Base-by-base conservation (phyloP, 2,113 vertebrate species). In the Ancistrus triradiatus region DNA sequence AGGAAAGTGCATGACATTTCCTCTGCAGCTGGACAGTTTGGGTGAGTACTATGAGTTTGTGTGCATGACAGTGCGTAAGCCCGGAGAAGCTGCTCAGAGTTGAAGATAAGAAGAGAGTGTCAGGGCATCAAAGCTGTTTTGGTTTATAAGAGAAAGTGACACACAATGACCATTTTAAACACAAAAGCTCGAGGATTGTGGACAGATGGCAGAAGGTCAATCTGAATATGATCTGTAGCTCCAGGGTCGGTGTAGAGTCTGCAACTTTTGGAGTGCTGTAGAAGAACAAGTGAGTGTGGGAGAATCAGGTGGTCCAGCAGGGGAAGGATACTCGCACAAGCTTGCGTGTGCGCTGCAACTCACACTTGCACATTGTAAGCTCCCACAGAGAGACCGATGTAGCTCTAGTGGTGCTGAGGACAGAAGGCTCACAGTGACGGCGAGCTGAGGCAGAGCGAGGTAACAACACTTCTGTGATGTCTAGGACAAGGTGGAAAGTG, bases 21-120 rank as follows among this genome's bases (percentile, higher is more conserved):
- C 60, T 58, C 68, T 79, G 72, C 79, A 82, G 76, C 77, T 81
- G 80, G 78, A 73, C 58, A 63, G 63, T 74, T 53, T 77, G 52
- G 58, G 68, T 33, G 19, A 74, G 75, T 68, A 47, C n/a, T n/a
- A 79, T 73, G 25, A 48, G 63, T 47, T 28, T 72, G 60, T 42
- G 13, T 44, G 21, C 50, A 27, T 56, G 42, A 51, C 33, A 51
- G 38, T 52, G 47, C 52, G 38, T 51, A 31, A 17, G 22, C 25
- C 51, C 56, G 61, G n/a, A n/a, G n/a, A n/a, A n/a, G n/a, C n/a
- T n/a, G n/a, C n/a, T n/a, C n/a, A n/a, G 37, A 22, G 50, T 17
- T 43, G 49, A 18, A 37, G 43, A 38, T 9, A 18, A 48, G 57
- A 25, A 31, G 13, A 28, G 48, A 40, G 13, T 1, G 33, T 17